Conservation (phyloP, 2,113 vertebrate genomes). For the Motacilla alba region DNA sequence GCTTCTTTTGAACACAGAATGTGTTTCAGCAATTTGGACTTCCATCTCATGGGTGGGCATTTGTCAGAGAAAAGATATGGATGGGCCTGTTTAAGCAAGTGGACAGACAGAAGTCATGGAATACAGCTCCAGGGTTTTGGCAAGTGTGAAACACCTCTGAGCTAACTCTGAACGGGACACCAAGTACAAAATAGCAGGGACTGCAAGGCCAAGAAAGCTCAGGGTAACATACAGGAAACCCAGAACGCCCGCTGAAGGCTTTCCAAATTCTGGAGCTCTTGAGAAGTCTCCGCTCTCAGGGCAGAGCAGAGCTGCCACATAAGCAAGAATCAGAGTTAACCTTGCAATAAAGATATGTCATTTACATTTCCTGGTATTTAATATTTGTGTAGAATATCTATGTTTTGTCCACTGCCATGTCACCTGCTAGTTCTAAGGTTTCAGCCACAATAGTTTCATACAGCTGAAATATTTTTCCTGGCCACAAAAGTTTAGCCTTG, state of each 20-base stretch:
- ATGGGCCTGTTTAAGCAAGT: not conserved
- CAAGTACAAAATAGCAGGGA: not conserved
- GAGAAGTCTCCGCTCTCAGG: not conserved
- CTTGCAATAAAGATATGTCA: not conserved
- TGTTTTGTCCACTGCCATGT: not conserved
- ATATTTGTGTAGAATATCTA: not conserved
- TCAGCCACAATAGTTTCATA: not conserved
- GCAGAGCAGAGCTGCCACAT: not conserved
- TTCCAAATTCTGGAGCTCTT: not conserved
- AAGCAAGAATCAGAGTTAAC: not conserved
- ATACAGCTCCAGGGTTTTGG: not conserved
- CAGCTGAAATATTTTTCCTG: conserved; percentile 19
- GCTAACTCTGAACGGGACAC: not conserved
- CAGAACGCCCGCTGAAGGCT: rapidly evolving
- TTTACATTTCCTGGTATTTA: not conserved
- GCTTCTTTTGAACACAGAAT: conserved; percentile 5
- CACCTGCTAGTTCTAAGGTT: conserved; percentile 12
- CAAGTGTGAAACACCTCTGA: not conserved
- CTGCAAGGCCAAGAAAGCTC: not conserved
- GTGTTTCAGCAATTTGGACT: not conserved
- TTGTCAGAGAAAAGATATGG: not conserved
- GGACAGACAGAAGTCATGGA: not conserved
- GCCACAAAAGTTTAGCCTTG: not conserved
- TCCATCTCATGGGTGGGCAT: not conserved
- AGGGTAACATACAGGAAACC: not conserved